A percentile compares a stretch with the other conserved stretches of the same genome.
Evolutionary conservation across 1,140 invertebrate genomes (phyloP).

Genomic region (Vollenhovia emeryi): DNA sequence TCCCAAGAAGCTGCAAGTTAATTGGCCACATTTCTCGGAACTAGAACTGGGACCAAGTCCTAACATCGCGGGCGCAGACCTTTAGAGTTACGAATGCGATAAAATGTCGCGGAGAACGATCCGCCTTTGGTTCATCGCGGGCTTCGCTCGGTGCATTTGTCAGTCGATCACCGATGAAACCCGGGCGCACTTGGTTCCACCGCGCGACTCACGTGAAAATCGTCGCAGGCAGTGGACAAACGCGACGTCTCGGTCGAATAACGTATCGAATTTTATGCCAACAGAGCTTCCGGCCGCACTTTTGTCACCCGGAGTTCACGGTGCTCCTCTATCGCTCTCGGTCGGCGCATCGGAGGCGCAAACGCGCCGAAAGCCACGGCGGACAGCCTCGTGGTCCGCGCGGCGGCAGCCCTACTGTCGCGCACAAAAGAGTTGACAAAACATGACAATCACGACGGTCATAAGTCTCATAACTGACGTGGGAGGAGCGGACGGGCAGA

Average conservation of each 20-base stretch:
- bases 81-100: slow-evolving; percentile 20
- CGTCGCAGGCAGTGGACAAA: slow-evolving; percentile 27
- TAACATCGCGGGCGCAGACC: too few relatives aligned
- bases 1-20: too few relatives aligned
- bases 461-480: slow-evolving; percentile 76
- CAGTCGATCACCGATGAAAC: slow-evolving; percentile 3
- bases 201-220: slow-evolving; percentile 41
- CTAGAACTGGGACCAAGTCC: too few relatives aligned
- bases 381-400: slow-evolving; percentile 49
- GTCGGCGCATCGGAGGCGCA: not conserved
- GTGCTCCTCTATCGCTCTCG: not conserved
- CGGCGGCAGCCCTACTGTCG: slow-evolving; percentile 69
- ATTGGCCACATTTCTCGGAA: too few relatives aligned
- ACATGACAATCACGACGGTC: slow-evolving; percentile 82
- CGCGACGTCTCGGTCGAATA: slow-evolving; percentile 64
- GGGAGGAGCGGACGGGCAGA: slow-evolving; percentile 72
- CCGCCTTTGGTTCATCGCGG: not conserved
- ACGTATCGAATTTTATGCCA: slow-evolving; percentile 79
- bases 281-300: slow-evolving; percentile 76
- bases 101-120: not conserved
- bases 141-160: not conserved
- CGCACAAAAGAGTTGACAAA: slow-evolving; percentile 83
- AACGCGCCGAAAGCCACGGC: not conserved
- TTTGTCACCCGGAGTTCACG: slow-evolving; percentile 67
- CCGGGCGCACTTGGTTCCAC: not conserved